Conservation (phyloP, 2,113 vertebrate genomes). For the Siphamia tubifer region DNA sequence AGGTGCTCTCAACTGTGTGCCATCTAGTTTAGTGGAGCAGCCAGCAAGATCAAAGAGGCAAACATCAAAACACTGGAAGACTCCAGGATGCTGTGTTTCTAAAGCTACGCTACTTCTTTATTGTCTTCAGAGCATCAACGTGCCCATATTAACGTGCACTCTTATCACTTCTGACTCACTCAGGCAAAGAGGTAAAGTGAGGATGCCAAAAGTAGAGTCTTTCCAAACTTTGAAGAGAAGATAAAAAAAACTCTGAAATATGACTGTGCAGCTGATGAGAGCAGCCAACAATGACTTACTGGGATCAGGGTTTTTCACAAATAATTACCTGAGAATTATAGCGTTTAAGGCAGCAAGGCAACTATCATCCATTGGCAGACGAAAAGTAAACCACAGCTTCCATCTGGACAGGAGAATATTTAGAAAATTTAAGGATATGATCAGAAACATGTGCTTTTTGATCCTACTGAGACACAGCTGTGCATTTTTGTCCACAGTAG, state of each 20-base stretch:
- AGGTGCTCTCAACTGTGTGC: slow-evolving; percentile 31
- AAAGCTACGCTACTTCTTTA: slow-evolving; percentile 2
- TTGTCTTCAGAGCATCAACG: slow-evolving; percentile 26
- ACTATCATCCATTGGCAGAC: no score
- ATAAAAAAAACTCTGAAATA: not conserved
- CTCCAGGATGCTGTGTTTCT: slow-evolving; percentile 7
- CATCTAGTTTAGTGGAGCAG: slow-evolving; percentile 51
- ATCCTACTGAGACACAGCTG: no score
- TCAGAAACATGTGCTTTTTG: no score
- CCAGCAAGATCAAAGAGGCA: slow-evolving; percentile 51
- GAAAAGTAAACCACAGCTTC: no score
- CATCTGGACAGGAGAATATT: no score
- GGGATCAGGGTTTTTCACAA: slow-evolving; percentile 1
- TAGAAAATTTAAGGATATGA: no score
- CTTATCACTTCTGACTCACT: slow-evolving; percentile 10
- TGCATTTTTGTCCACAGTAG: no score
- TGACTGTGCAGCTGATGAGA: not conserved
- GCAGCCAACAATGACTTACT: not conserved
- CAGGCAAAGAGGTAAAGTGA: not conserved
- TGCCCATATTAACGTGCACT: not conserved
- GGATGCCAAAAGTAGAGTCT: slow-evolving; percentile 16
- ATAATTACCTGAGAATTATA: no score
- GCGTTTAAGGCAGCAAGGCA: no score
- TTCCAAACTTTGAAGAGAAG: not conserved
- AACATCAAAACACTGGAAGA: slow-evolving; percentile 44